Conservation (phyloP, 2,888 invertebrate species). For the Chrysolina americana region DNA sequence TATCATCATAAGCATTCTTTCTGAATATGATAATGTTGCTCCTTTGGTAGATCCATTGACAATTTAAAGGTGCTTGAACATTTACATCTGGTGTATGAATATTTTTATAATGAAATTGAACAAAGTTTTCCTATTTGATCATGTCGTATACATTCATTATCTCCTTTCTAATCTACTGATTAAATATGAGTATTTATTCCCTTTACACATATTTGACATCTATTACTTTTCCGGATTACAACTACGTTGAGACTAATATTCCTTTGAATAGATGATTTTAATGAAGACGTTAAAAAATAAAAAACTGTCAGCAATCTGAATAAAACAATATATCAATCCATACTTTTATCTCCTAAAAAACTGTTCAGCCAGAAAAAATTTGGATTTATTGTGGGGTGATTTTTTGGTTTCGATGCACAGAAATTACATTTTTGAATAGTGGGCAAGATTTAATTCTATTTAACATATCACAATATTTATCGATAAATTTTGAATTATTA, state of each 20-base stretch:
- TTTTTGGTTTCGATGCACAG: too few relatives aligned
- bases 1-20: background rate
- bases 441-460: background rate
- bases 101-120: too few relatives aligned
- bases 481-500: too few relatives aligned
- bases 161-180: background rate
- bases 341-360: too few relatives aligned
- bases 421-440: background rate
- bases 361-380: too few relatives aligned
- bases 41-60: background rate
- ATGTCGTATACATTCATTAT: background rate
- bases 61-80: background rate
- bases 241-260: background rate
- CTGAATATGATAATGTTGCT: background rate
- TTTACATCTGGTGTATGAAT: background rate
- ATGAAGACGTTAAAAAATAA: too few relatives aligned
- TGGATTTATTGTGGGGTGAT: too few relatives aligned
- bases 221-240: background rate
- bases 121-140: background rate
- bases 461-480: background rate
- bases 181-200: background rate
- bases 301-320: too few relatives aligned
- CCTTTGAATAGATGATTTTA: too few relatives aligned
- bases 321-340: too few relatives aligned
- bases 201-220: background rate